phyloP scores from a whole-genome alignment of 2,888 invertebrate species.

The Agriopis aurantiaria region DNA sequence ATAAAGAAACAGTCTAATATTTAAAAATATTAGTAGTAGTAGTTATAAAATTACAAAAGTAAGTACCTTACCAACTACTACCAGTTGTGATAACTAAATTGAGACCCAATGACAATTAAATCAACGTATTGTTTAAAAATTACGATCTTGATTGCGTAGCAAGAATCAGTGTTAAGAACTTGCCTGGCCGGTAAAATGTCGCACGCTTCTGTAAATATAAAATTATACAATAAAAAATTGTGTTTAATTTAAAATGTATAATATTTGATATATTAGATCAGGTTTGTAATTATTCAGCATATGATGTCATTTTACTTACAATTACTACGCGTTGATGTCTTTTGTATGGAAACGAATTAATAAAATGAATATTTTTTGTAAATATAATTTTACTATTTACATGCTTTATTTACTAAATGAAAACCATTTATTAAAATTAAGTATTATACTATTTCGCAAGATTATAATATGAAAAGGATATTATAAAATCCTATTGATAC shows the following conservation, averaged over 20 bases:
- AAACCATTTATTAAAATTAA: slow-evolving; percentile 2
- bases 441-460: background rate
- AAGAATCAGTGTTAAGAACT: slow-evolving; percentile 17
- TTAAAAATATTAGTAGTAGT: no score
- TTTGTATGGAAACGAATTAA: slow-evolving; percentile 20
- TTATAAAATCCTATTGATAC: background rate
- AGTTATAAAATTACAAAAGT: no score
- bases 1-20: no score
- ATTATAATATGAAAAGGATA: background rate
- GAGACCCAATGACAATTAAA: slow-evolving; percentile 1
- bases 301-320: slow-evolving; percentile 1
- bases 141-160: slow-evolving; percentile 9
- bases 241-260: background rate
- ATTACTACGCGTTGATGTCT: slow-evolving; percentile 34
- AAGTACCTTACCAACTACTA: background rate
- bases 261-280: background rate
- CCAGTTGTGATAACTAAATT: background rate
- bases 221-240: background rate
- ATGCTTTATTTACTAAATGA: background rate
- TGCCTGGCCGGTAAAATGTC: slow-evolving; percentile 1
- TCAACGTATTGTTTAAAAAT: slow-evolving; percentile 17
- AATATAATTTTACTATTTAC: background rate
- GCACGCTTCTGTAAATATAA: background rate
- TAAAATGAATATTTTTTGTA: background rate
- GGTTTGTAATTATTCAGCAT: background rate